Percentiles rank a stretch among this genome's conserved stretches.
phyloP scores from a whole-genome alignment of 2,888 invertebrate species.

The Sericinus montela region DNA sequence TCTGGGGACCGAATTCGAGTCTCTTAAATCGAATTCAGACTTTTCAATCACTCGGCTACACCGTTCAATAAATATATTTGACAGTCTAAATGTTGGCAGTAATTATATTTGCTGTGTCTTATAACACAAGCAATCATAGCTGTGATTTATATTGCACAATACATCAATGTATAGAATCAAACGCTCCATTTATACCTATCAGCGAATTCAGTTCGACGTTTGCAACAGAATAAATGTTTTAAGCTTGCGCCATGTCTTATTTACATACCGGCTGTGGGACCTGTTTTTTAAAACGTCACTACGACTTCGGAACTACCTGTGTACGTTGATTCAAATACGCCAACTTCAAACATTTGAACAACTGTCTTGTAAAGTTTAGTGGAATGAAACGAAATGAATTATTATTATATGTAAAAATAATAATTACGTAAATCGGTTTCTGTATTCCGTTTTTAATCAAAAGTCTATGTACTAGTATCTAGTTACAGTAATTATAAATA shows the following conservation, averaged over 20 bases:
- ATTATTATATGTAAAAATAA: too few relatives aligned
- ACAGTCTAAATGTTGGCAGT: too few relatives aligned
- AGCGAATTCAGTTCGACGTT: constrained; percentile 30
- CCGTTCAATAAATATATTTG: too few relatives aligned
- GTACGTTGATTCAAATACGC: neutral
- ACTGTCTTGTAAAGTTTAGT: neutral
- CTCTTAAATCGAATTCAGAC: too few relatives aligned
- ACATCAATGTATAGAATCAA: neutral
- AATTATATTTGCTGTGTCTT: neutral
- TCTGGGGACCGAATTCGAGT: too few relatives aligned
- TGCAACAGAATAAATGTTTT: constrained; percentile 20
- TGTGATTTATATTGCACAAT: neutral
- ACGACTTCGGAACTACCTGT: neutral
- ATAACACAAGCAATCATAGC: neutral
- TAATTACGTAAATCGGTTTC: too few relatives aligned
- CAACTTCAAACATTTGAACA: neutral
- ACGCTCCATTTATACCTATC: constrained; percentile 33
- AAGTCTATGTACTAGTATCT: too few relatives aligned
- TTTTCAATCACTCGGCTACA: too few relatives aligned
- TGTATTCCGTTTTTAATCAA: too few relatives aligned
- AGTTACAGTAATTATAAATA: too few relatives aligned
- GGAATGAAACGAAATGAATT: too few relatives aligned
- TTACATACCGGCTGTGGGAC: constrained; percentile 17
- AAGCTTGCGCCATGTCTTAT: constrained; percentile 20
- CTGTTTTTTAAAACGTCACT: constrained; percentile 2